A percentile compares a stretch with the other conserved stretches of the same genome.
Conservation (phyloP, 1,140 invertebrate genomes). For the Magallana ariakensis region DNA sequence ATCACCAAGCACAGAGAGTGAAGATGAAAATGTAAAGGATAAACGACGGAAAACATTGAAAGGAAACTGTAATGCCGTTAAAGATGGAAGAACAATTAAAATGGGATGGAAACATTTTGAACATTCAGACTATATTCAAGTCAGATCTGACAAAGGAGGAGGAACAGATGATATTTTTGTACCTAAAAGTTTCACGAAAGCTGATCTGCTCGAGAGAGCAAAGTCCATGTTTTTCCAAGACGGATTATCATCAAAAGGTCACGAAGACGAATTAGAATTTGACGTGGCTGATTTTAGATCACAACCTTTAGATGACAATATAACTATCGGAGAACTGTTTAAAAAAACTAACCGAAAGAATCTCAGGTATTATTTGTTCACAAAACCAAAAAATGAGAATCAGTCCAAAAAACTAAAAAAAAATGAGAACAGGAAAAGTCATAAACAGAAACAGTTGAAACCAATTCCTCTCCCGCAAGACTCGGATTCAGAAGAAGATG, state of each 20-base stretch:
- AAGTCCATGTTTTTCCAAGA: slow-evolving; percentile 50
- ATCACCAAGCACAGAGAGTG: no score
- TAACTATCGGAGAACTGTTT: slow-evolving; percentile 6
- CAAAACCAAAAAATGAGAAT: slow-evolving; percentile 7
- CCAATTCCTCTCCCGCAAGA: no score
- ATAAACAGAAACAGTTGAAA: no score
- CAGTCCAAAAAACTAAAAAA: neutral
- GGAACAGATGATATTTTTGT: slow-evolving; percentile 42
- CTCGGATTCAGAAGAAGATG: no score
- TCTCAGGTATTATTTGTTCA: slow-evolving; percentile 2
- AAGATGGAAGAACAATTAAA: neutral
- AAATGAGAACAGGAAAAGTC: neutral
- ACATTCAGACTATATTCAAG: slow-evolving; percentile 9
- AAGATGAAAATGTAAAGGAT: neutral
- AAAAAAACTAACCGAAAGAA: neutral
- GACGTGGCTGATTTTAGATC: neutral
- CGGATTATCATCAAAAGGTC: slow-evolving; percentile 11
- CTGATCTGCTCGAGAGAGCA: slow-evolving; percentile 11
- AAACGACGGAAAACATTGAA: neutral
- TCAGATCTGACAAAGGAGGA: slow-evolving; percentile 44
- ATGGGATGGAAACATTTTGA: slow-evolving; percentile 17
- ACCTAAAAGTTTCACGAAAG: slow-evolving; percentile 40
- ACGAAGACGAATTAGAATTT: neutral
- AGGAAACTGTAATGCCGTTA: neutral
- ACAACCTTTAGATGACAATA: slow-evolving; percentile 2